phyloP scores from a whole-genome alignment of 2,113 vertebrate genomes.

The Athene noctua region DNA sequence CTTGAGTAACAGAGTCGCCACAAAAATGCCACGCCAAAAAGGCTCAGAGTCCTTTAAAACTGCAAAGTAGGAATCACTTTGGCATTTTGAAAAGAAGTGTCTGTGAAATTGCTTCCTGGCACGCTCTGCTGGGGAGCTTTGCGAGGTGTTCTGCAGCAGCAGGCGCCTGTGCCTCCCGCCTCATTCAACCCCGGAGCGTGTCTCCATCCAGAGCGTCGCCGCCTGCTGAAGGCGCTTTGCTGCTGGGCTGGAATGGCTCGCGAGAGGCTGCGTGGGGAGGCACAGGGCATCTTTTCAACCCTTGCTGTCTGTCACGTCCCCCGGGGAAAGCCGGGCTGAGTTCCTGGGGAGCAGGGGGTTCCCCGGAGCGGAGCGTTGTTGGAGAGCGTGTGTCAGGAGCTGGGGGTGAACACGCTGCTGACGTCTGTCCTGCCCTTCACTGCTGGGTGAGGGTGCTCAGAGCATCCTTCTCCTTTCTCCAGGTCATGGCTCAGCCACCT shows the following conservation, averaged over 20 bases:
- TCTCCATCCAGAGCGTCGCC: fast-evolving
- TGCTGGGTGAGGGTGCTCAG: not conserved
- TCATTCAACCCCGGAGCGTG: fast-evolving
- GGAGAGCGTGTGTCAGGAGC: fast-evolving
- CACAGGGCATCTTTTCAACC: not conserved
- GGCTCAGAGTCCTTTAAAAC: not conserved
- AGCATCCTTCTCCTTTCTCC: not conserved
- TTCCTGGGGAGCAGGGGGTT: not conserved
- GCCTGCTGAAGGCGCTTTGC: not conserved
- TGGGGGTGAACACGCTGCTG: not conserved
- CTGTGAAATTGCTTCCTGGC: not conserved
- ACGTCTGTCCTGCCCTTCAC: not conserved
- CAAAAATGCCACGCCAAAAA: not conserved
- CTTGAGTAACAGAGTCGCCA: not conserved
- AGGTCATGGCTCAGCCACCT: not conserved
- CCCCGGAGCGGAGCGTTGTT: fast-evolving
- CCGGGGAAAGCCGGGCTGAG: not conserved
- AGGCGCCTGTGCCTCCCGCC: not conserved
- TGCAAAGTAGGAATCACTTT: not conserved
- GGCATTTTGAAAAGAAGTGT: not conserved
- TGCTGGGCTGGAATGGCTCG: not conserved
- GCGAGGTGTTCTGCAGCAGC: not conserved
- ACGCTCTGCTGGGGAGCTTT: not conserved
- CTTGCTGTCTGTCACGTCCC: not conserved
- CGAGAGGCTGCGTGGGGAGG: not conserved